A percentile compares a stretch with the other conserved stretches of the same genome.
Conservation (phyloP, 2,888 invertebrate genomes). For the Patella ulyssiponensis region DNA sequence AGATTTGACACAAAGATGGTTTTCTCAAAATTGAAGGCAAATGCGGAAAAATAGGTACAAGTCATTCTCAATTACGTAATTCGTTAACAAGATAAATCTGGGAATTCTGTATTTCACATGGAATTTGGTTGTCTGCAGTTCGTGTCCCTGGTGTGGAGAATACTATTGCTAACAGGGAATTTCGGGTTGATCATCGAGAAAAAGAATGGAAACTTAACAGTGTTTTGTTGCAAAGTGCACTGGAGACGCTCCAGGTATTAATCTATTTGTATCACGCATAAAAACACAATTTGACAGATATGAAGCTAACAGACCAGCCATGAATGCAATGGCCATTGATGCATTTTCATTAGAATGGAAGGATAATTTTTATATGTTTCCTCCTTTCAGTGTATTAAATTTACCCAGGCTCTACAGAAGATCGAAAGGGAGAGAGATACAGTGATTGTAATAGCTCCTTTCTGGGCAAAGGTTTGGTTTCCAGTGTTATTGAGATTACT, state of each 20-base stretch:
- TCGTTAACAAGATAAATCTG: conserved; percentile 21
- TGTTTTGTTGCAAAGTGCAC: conserved; percentile 10
- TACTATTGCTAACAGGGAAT: conserved; percentile 22
- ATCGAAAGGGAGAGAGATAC: conserved; percentile 21
- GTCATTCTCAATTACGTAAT: conserved; percentile 15
- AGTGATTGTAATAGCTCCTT: conserved; percentile 23
- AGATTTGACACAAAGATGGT: too few relatives aligned
- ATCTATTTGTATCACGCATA: conserved; percentile 32
- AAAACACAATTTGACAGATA: conserved; percentile 22
- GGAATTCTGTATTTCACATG: conserved; percentile 16
- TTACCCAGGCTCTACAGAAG: conserved; percentile 26
- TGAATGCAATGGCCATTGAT: conserved; percentile 25
- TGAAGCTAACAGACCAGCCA: conserved; percentile 30
- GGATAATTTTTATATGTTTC: conserved; percentile 6
- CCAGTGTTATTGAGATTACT: too few relatives aligned
- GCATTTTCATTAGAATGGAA: conserved; percentile 28
- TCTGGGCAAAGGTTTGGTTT: conserved; percentile 25
- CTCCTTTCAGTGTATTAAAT: conserved; percentile 19
- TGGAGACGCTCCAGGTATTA: conserved; percentile 14
- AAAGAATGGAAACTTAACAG: conserved; percentile 30
- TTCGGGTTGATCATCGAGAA: conserved; percentile 8
- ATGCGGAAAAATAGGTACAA: conserved; percentile 2
- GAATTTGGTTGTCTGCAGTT: conserved; percentile 27
- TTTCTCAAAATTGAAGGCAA: too few relatives aligned
- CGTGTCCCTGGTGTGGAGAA: conserved; percentile 23